Evolutionary conservation across 2,888 invertebrate species (phyloP).

Genomic region (Raillietiella orientalis): DNA sequence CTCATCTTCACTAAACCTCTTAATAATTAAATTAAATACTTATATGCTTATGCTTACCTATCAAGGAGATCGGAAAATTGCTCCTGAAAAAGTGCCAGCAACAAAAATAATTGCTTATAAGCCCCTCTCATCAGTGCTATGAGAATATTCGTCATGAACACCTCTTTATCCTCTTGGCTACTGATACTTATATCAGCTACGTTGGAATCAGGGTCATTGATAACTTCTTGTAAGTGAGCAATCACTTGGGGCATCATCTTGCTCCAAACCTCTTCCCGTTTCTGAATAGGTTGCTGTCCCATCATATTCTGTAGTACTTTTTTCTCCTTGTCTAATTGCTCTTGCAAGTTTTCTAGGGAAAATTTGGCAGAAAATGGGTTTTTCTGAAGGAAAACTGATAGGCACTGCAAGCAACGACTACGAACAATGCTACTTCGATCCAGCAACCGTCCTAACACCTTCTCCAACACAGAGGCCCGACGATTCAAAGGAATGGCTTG

Average conservation of each 20-base stretch:
- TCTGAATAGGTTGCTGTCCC: constrained; percentile 2
- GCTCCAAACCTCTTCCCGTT: not conserved
- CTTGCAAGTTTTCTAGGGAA: constrained; percentile 20
- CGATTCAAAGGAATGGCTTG: constrained; percentile 39
- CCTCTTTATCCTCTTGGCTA: no score
- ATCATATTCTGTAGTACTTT: constrained; percentile 27
- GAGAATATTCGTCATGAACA: not conserved
- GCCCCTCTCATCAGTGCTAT: not conserved
- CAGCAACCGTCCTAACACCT: constrained; percentile 30
- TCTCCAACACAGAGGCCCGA: constrained; percentile 29
- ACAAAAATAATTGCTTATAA: not conserved
- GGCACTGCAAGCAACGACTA: constrained; percentile 42
- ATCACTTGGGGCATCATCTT: constrained; percentile 10
- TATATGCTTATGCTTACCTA: no score
- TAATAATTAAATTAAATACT: no score
- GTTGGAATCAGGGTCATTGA: constrained; percentile 7
- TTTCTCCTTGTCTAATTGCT: constrained; percentile 23
- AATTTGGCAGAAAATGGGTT: constrained; percentile 53
- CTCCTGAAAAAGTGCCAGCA: not conserved
- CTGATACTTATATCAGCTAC: no score
- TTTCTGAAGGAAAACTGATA: constrained; percentile 35
- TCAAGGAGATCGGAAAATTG: not conserved
- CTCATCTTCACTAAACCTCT: no score
- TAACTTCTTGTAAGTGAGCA: constrained; percentile 9
- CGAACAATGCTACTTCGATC: constrained; percentile 59